Conservation (phyloP, 2,888 invertebrate species). For the Acheta domesticus region DNA sequence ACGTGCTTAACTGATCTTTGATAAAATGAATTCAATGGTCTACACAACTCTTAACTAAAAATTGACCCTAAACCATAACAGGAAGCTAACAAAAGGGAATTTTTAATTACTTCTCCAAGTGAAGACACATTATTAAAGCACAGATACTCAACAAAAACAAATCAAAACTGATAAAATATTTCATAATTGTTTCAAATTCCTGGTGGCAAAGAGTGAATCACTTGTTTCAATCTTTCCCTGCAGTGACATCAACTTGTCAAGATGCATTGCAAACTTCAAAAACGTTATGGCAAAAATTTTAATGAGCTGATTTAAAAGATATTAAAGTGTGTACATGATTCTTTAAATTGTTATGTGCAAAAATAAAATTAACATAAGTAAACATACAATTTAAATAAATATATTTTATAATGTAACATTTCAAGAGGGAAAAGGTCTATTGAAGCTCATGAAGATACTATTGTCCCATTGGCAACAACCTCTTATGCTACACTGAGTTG, state of each 20-base stretch:
- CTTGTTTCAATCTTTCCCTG: not conserved
- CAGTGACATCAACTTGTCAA: not conserved
- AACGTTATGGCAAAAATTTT: not conserved
- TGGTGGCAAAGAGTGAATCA: not conserved
- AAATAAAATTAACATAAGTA: not conserved
- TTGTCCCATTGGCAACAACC: not conserved
- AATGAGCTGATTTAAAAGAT: not conserved
- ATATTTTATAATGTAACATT: not conserved
- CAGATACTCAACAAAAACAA: too few relatives aligned
- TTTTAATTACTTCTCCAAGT: too few relatives aligned
- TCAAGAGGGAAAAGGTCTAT: not conserved
- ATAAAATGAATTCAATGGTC: too few relatives aligned
- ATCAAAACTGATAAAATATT: not conserved
- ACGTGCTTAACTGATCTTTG: too few relatives aligned
- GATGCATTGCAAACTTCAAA: not conserved
- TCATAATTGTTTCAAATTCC: not conserved
- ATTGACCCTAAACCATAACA: too few relatives aligned
- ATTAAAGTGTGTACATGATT: not conserved
- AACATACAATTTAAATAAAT: conserved; percentile 5
- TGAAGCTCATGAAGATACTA: not conserved
- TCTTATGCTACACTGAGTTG: not conserved
- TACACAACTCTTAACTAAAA: too few relatives aligned
- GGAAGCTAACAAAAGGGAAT: too few relatives aligned
- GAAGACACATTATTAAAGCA: too few relatives aligned
- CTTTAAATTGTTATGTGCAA: not conserved